Percentiles rank a stretch among this genome's conserved stretches.
Evolutionary conservation across 2,797 vertebrate genomes (phyloP).

Genomic region (Poeciliopsis gracilis): DNA sequence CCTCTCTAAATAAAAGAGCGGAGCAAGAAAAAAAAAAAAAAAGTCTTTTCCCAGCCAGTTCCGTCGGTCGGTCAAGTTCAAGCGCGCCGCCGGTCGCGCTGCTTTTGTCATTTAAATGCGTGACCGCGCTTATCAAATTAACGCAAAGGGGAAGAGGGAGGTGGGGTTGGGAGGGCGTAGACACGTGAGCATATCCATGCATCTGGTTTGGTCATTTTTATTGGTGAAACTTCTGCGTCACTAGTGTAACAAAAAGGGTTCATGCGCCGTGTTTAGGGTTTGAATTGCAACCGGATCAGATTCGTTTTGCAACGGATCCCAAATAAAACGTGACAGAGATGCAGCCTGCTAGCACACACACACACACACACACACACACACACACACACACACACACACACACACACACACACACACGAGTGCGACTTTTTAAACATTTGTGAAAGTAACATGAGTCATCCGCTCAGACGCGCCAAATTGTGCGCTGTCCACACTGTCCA

Average conservation of each 20-base stretch:
- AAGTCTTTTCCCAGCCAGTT: conserved; percentile 76
- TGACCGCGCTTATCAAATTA: conserved; percentile 29
- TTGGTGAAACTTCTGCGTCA: background rate
- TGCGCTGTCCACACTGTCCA: background rate
- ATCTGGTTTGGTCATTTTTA: background rate
- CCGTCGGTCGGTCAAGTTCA: conserved; percentile 83
- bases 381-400: too few relatives aligned
- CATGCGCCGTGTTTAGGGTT: background rate
- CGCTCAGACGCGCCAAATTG: background rate
- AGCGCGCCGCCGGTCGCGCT: conserved; percentile 63
- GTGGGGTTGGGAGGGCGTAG: background rate
- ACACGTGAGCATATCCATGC: background rate
- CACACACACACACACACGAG: background rate
- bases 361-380: background rate
- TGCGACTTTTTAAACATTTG: background rate
- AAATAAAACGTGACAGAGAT: background rate
- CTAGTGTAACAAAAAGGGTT: background rate
- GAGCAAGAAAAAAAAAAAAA: conserved; percentile 50
- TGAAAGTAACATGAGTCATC: background rate
- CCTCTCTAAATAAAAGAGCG: conserved; percentile 70
- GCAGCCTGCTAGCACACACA: background rate
- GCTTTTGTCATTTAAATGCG: conserved; percentile 75
- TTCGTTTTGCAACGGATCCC: background rate
- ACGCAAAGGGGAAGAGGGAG: background rate
- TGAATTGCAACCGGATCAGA: background rate